Percentiles rank a stretch among this genome's conserved stretches.
phyloP scores from a whole-genome alignment of 1,140 invertebrate genomes.

The Caenorhabditis remanei region DNA sequence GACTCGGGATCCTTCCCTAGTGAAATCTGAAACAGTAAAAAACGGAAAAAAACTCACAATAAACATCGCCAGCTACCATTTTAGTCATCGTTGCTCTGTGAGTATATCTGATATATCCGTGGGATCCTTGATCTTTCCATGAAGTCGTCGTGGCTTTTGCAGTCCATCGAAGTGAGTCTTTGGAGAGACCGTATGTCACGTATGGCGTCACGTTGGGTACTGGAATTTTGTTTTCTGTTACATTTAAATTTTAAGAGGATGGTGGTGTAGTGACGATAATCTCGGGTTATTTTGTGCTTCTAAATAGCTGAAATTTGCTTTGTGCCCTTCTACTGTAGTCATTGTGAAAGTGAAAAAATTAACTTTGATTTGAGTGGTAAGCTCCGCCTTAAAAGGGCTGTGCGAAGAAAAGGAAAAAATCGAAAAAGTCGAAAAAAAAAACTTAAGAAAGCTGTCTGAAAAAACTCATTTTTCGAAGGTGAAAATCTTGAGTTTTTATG shows the following conservation, averaged over 20 bases:
- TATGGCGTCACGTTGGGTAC: slow-evolving; percentile 47
- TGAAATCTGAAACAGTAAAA: background rate
- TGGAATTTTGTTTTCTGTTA: background rate
- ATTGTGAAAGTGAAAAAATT: too few species aligned
- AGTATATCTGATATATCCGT: slow-evolving; percentile 47
- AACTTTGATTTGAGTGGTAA: too few species aligned
- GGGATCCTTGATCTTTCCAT: slow-evolving; percentile 58
- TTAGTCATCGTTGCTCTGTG: slow-evolving; percentile 53
- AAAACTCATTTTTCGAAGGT: too few species aligned
- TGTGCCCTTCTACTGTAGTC: too few species aligned
- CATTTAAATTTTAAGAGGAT: background rate
- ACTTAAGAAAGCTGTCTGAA: too few species aligned
- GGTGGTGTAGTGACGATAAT: background rate
- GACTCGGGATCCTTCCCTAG: too few species aligned
- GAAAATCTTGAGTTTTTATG: too few species aligned
- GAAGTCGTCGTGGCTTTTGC: slow-evolving; percentile 31
- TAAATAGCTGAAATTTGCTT: too few species aligned
- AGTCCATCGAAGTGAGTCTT: slow-evolving; percentile 21
- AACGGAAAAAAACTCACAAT: slow-evolving; percentile 37
- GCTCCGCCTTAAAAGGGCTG: too few species aligned
- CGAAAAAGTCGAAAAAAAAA: too few species aligned
- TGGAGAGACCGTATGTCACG: slow-evolving; percentile 36
- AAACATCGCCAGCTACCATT: slow-evolving; percentile 43
- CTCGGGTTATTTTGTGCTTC: too few species aligned
- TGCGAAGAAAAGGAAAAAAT: too few species aligned